Conservation (phyloP, 2,888 invertebrate species). For the Villa cingulata region DNA sequence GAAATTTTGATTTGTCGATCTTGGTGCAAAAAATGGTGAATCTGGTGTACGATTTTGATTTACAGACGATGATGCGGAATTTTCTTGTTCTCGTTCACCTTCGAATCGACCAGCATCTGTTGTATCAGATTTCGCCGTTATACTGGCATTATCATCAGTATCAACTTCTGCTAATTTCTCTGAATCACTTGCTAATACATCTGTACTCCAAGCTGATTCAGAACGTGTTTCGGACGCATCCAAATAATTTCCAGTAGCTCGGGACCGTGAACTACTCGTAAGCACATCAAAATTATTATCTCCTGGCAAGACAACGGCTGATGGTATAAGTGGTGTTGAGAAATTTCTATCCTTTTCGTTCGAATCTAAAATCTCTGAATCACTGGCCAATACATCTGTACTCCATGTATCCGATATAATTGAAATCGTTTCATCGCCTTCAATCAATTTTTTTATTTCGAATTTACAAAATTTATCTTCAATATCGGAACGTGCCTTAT, state of each 20-base stretch:
- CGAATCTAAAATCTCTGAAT: constrained; percentile 85
- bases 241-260: constrained; percentile 35
- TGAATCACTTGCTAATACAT: constrained; percentile 86
- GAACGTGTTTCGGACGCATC: constrained; percentile 87
- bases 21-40: constrained; percentile 20
- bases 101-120: constrained; percentile 45
- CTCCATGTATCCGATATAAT: constrained; percentile 98
- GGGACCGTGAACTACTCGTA: constrained; percentile 16
- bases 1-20: constrained; percentile 15
- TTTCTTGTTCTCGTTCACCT: constrained; percentile 18
- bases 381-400: constrained; percentile 92
- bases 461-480: constrained; percentile 98
- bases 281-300: constrained; percentile 34
- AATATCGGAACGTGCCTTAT: constrained; percentile 82
- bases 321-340: constrained; percentile 36
- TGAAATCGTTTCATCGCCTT: constrained; percentile 89
- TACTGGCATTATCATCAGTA: constrained; percentile 50
- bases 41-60: constrained; percentile 18
- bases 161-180: constrained; percentile 76
- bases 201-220: constrained; percentile 95
- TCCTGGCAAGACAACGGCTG: constrained; percentile 35
- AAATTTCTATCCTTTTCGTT: constrained; percentile 45
- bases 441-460: constrained; percentile 69
- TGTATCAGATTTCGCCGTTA: constrained; percentile 59
- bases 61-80: constrained; percentile 13